Percentiles rank a stretch among this genome's conserved stretches.
These are phyloP conservation scores for Ochropacha duplaris DNA, from an alignment of 2,888 invertebrate species.

Conservation along the genomic window DNA sequence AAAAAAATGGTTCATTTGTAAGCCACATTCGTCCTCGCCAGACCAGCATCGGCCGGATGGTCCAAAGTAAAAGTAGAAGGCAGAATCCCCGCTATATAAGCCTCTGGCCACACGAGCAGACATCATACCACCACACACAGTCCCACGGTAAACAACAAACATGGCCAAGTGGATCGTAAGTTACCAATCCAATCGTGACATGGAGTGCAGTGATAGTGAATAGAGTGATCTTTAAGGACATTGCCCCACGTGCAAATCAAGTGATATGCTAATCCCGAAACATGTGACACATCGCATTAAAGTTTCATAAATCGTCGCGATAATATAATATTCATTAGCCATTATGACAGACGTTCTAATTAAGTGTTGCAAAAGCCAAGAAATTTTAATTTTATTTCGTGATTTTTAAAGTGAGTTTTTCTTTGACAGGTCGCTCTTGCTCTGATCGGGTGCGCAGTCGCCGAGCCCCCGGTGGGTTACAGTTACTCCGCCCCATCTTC, in stretches of 20 bases:
- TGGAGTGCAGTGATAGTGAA: constrained; percentile 72
- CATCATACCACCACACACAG: constrained; percentile 67
- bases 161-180: constrained; percentile 81
- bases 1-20: constrained; percentile 59
- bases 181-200: constrained; percentile 27
- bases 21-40: constrained; percentile 67
- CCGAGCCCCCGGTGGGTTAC: constrained; percentile 90
- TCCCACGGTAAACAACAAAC: constrained; percentile 54
- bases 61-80: constrained; percentile 75
- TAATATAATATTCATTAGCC: constrained; percentile 6
- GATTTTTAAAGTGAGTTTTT: constrained; percentile 14
- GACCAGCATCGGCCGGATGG: constrained; percentile 45
- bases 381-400: constrained; percentile 17
- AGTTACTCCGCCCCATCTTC: constrained; percentile 79
- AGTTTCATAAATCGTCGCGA: background rate
- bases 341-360: background rate
- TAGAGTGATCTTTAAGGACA: constrained; percentile 24
- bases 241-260: background rate
- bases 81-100: constrained; percentile 72
- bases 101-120: constrained; percentile 38
- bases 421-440: constrained; percentile 85
- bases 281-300: constrained; percentile 1
- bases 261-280: background rate
- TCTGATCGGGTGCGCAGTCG: constrained; percentile 88
- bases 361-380: background rate